phyloP scores from a whole-genome alignment of 2,888 invertebrate species.

The Hirtodrosophila alboralis region DNA sequence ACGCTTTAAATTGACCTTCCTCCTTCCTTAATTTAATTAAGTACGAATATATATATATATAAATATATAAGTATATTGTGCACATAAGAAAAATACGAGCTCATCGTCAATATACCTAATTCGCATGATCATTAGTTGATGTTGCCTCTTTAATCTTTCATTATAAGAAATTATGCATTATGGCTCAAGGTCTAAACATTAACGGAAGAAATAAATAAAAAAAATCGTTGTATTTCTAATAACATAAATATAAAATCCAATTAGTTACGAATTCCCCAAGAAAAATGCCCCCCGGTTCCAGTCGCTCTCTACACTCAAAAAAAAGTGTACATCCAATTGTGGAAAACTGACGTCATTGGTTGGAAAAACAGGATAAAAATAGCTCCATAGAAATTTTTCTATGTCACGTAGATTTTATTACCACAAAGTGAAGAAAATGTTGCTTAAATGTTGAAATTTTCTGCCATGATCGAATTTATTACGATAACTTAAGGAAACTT shows the following conservation, averaged over 20 bases:
- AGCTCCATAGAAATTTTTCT: no score
- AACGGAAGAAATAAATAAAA: conserved; percentile 20
- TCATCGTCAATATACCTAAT: conserved; percentile 59
- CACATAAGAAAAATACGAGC: conserved; percentile 16
- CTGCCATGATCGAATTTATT: no score
- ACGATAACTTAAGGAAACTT: no score
- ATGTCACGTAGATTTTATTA: no score
- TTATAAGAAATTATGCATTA: conserved; percentile 51
- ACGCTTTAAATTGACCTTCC: conserved; percentile 36
- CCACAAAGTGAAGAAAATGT: no score
- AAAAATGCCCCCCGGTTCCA: conserved; percentile 7
- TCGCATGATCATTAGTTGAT: conserved; percentile 66
- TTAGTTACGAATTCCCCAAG: conserved; percentile 38
- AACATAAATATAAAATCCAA: conserved; percentile 39
- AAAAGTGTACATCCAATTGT: no score
- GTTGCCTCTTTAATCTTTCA: conserved; percentile 40
- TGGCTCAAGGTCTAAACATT: conserved; percentile 52
- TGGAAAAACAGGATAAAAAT: no score
- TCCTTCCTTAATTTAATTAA: conserved; percentile 26
- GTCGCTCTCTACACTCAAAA: background rate
- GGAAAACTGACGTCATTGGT: no score
- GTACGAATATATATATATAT: conserved; percentile 17
- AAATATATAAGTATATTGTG: conserved; percentile 31
- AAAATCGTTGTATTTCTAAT: conserved; percentile 19
- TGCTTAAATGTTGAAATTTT: no score